Conservation (phyloP, 2,888 invertebrate genomes). For the Chrysolina americana region DNA sequence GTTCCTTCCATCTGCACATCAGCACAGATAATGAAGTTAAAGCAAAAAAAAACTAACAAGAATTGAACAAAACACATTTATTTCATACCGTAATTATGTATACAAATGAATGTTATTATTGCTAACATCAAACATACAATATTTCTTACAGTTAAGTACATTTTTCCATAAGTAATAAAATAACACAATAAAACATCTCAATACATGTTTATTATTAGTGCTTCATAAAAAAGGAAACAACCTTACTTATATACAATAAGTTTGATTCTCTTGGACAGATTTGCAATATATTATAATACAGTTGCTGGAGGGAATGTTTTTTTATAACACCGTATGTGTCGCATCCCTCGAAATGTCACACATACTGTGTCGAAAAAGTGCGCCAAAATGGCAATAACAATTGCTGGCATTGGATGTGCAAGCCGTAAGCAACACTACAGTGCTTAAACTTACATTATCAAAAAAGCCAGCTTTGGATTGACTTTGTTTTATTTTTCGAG, state of each 20-base stretch:
- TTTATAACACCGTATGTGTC: conserved; percentile 57
- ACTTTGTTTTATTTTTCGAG: conserved; percentile 12
- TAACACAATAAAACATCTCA: conserved; percentile 65
- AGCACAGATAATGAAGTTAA: too few relatives aligned
- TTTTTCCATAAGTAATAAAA: conserved; percentile 67
- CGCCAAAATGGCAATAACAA: conserved; percentile 62
- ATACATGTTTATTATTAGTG: conserved; percentile 65
- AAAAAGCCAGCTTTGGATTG: conserved; percentile 53
- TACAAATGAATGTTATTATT: conserved; percentile 69
- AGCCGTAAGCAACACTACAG: conserved; percentile 66
- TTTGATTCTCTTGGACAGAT: conserved; percentile 70
- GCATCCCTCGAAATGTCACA: conserved; percentile 42
- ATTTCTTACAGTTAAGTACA: conserved; percentile 70
- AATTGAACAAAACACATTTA: conserved; percentile 69
- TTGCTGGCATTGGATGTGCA: conserved; percentile 66
- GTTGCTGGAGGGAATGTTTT: conserved; percentile 70
- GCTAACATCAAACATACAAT: conserved; percentile 71
- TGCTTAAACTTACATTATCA: conserved; percentile 62
- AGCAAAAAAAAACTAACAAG: background rate
- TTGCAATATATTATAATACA: conserved; percentile 68
- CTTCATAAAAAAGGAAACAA: conserved; percentile 66
- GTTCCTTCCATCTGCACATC: too few relatives aligned
- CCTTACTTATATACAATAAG: conserved; percentile 69
- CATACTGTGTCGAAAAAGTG: conserved; percentile 60
- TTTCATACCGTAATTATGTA: conserved; percentile 67